Evolutionary conservation across 2,797 vertebrate genomes (phyloP).

Genomic region (Pelodytes ibericus): DNA sequence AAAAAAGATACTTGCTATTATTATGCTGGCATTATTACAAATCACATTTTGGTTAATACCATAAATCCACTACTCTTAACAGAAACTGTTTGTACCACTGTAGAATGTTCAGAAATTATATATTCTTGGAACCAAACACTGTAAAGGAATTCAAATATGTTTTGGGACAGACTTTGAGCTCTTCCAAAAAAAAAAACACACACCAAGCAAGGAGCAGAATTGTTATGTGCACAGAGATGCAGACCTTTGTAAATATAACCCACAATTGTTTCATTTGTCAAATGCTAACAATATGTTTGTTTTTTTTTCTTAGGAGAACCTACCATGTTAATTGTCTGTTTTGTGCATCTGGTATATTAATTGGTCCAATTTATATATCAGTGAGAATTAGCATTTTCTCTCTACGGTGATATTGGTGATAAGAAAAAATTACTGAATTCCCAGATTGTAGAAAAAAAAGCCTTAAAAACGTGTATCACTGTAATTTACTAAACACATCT

Average conservation of each 20-base stretch:
- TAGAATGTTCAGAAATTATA: no score
- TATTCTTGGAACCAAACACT: no score
- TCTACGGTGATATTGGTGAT: neutral
- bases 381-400: neutral
- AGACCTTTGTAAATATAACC: neutral
- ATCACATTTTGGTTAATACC: no score
- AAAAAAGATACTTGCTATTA: no score
- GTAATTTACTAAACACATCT: neutral
- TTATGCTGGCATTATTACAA: no score
- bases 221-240: neutral
- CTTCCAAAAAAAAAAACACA: no score
- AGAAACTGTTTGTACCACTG: no score
- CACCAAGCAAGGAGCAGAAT: neutral
- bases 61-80: no score
- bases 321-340: neutral
- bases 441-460: neutral
- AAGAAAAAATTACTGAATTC: neutral
- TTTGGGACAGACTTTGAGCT: no score
- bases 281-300: neutral
- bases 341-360: neutral
- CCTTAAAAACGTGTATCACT: neutral
- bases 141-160: no score
- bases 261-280: neutral
- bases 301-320: neutral
- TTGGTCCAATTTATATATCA: neutral